Evolutionary conservation across 2,888 invertebrate species (phyloP).

Genomic region (Xanthia icteritia): DNA sequence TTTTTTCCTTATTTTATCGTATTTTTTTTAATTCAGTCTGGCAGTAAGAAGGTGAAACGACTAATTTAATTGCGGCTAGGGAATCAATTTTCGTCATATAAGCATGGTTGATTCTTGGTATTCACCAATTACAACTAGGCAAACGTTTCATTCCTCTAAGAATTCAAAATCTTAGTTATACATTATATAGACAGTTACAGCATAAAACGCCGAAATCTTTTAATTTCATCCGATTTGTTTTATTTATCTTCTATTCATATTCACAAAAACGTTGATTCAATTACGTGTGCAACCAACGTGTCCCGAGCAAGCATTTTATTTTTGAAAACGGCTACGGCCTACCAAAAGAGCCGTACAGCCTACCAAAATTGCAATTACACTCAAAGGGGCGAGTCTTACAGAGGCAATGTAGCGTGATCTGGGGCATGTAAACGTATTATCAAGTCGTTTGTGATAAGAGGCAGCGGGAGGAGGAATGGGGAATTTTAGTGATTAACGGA

Average conservation of each 20-base stretch:
- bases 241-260: not conserved
- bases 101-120: not conserved
- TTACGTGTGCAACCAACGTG: conserved; percentile 39
- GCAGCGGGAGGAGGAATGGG: conserved; percentile 41
- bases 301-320: conserved; percentile 63
- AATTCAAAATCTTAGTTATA: not conserved
- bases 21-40: not conserved
- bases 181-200: not conserved
- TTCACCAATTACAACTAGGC: not conserved
- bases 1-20: not conserved
- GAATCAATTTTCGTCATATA: too few relatives aligned
- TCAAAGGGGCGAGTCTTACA: conserved; percentile 79
- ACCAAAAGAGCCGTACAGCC: conserved; percentile 68
- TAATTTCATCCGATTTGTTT: not conserved
- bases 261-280: conserved; percentile 36
- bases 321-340: conserved; percentile 57
- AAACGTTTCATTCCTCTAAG: not conserved
- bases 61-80: not conserved
- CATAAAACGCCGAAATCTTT: not conserved
- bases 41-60: not conserved
- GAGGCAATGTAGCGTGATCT: conserved; percentile 79
- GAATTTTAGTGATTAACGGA: not conserved
- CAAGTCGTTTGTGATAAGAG: conserved; percentile 60
- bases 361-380: conserved; percentile 80
- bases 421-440: conserved; percentile 78